Evolutionary conservation across 2,888 invertebrate species (phyloP), one percentile per base, ranked within the genome.

Genomic region (Amphipoea lucens): DNA sequence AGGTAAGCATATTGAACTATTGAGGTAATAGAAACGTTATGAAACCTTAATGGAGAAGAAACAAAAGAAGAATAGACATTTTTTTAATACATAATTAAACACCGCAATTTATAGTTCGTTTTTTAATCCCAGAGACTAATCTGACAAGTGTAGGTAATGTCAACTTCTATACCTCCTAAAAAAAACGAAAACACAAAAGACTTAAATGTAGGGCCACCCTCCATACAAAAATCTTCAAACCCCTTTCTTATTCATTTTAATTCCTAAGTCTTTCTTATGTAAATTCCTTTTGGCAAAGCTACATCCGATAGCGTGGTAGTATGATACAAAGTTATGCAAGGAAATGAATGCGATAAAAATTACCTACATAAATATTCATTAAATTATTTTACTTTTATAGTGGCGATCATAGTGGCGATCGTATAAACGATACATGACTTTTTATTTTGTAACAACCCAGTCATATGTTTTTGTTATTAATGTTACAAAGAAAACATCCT

Each of bases 351-450:
- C 54, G 45, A 54, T 68, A 74, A 48, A 62, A 45, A 2, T 45
- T 45, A 42, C 20, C 20, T 14, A 29, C 48, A 51, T 73, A 36
- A 79, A 67, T 79, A 79, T 73, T 66, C 9, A 74, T 80, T 45
- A 14, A 14, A 79, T 66, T 12, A 42, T 42, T 73, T 73, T 60
- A n/a, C 45, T 36, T 62, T 20, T 54, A 42, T 6, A 54, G 9
- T 45, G 20, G 51, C 2, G 36, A 77, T 69, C 29, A 29, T 29
- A 29, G 29, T 29, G 29, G 29, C n/a, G n/a, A n/a, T 29, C 11
- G 9, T 20, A 63, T n/a, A 17, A 1, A 36, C 4, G 2, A 17
- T 48, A 60, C 11, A 54, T 5, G 17, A 66, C 1, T 42, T 66
- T 63, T 68, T 23, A 7, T 36, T 69, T 79, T 63, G 20, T 57